Base-by-base conservation (phyloP, 2,797 vertebrate species). In the Fistularia commersonii region DNA sequence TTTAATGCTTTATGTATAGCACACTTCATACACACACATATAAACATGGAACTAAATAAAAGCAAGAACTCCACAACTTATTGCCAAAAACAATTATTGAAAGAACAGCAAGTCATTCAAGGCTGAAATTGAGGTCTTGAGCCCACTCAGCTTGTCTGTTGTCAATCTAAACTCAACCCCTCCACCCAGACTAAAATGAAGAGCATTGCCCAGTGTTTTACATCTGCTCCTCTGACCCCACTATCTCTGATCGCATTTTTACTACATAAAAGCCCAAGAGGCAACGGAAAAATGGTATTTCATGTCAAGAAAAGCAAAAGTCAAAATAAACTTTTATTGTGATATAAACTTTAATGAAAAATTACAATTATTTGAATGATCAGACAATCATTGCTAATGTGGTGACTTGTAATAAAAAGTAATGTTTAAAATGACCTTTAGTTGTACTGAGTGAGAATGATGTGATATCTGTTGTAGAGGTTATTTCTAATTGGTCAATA, bases 51-150 rank as follows among this genome's bases (percentile, higher is more conserved):
- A 8, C 7, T 42, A 12, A 38, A 12, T 34, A 46, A 57, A 37
- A 6, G 8, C 12, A 42, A 32, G 8, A 53, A 15, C 15, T 32
- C 12, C 38, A 36, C 47, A 49, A 44, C 11, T 52, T 14, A 57
- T 39, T 32, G 45, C 4, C 33, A 44, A 43, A 54, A 74, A 51
- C 45, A 53, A 64, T 54, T 59, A 52, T 45, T 48, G 23, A 45
- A 48, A 34, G 54, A 44, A 15, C 13, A 55, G 3, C 1, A 23
- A 42, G 47, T 56, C 38, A 49, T 38, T 57, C 49, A 53, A 49
- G 37, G 33, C 44, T 54, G 35, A 51, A 53, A 58, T 14, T 51
- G 42, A 50, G 35, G 35, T 47, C 23, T 41, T 23, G 11, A 50
- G n/a, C 41, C 61, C 35, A 23, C 14, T 36, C 14, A 15, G 51